Evolutionary conservation across 2,797 vertebrate genomes (phyloP).

Genomic region (Clarias pachynema): DNA sequence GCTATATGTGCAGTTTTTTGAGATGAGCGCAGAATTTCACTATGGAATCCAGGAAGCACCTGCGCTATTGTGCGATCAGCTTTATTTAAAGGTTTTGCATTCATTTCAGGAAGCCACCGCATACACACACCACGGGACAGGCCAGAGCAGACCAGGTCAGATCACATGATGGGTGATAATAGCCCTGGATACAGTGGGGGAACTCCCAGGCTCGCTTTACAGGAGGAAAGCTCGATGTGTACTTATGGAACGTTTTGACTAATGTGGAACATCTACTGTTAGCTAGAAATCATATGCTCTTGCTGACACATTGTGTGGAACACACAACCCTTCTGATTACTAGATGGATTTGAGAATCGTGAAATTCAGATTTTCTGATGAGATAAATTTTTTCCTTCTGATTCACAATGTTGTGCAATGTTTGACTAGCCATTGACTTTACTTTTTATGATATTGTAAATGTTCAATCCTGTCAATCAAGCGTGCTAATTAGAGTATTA

Average conservation of each 20-base stretch:
- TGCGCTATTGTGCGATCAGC: constrained; percentile 74
- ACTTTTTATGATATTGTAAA: neutral
- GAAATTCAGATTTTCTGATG: neutral
- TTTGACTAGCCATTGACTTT: neutral
- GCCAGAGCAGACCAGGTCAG: constrained; percentile 21
- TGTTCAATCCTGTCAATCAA: neutral
- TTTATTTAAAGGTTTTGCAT: constrained; percentile 70
- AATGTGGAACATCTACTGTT: neutral
- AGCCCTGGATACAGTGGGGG: neutral
- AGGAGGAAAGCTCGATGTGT: neutral
- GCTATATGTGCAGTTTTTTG: constrained; percentile 17
- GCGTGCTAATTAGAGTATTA: neutral
- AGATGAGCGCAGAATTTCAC: constrained; percentile 39
- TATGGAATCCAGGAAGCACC: constrained; percentile 75
- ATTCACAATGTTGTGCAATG: neutral
- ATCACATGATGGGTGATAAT: constrained; percentile 37
- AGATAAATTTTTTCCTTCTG: too few relatives aligned
- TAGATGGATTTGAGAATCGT: neutral
- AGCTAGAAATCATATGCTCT: neutral
- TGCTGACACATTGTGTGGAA: neutral
- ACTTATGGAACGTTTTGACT: neutral
- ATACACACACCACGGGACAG: constrained; percentile 44
- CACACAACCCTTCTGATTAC: neutral
- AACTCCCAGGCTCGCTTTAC: constrained; percentile 14
- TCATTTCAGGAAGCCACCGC: constrained; percentile 68